Conservation (phyloP, 2,888 invertebrate genomes). For the Spodoptera littoralis region DNA sequence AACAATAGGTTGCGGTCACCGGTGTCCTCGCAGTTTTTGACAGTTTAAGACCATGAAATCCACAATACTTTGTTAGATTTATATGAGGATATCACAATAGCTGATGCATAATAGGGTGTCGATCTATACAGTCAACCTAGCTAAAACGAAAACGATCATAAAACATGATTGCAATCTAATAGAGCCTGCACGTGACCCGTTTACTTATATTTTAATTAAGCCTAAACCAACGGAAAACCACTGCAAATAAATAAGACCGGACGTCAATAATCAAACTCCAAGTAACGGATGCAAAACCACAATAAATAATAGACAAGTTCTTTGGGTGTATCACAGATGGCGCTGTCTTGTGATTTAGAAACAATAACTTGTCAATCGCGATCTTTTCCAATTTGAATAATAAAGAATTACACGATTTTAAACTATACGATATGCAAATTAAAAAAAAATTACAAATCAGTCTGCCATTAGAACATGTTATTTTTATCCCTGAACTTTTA, state of each 20-base stretch:
- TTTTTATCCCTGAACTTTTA: slow-evolving; percentile 5
- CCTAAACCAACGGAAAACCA: slow-evolving; percentile 35
- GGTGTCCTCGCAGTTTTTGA: too few relatives aligned
- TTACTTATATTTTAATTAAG: slow-evolving; percentile 11
- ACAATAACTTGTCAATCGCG: background rate
- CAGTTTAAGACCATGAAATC: too few relatives aligned
- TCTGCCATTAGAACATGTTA: background rate
- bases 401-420: slow-evolving; percentile 20
- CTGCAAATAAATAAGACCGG: slow-evolving; percentile 36
- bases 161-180: too few relatives aligned
- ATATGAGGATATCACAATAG: too few relatives aligned
- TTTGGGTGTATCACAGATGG: slow-evolving; percentile 52
- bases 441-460: slow-evolving; percentile 1
- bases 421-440: background rate
- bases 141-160: too few relatives aligned
- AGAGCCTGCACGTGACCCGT: too few relatives aligned
- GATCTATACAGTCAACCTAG: too few relatives aligned
- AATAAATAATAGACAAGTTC: slow-evolving; percentile 27
- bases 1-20: too few relatives aligned
- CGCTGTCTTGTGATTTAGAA: slow-evolving; percentile 18
- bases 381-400: slow-evolving; percentile 1
- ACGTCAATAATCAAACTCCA: slow-evolving; percentile 32
- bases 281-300: slow-evolving; percentile 5
- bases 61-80: too few relatives aligned
- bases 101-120: too few relatives aligned